Evolutionary conservation across 2,113 vertebrate species (phyloP), one percentile per base, ranked within the genome.

Genomic region (Callorhinus ursinus): DNA sequence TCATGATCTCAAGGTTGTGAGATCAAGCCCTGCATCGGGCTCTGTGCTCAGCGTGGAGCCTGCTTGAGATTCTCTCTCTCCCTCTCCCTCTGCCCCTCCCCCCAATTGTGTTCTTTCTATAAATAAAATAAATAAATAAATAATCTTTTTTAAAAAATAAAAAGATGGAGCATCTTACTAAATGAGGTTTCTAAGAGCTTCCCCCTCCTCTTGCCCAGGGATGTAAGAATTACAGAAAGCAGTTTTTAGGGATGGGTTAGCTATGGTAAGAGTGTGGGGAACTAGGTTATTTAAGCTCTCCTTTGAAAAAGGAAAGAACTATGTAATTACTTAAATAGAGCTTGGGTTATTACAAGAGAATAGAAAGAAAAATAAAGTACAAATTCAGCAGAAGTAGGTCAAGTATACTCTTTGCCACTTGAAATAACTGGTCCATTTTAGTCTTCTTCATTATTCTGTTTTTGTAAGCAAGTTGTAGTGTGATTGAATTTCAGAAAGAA

Each of bases 341-440:
- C 28, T 59, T 57, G 5, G 31, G 13, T 65, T 91, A 36, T 49
- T 80, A 72, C 19, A 28, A 72, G 31, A 31, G 36, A 88, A 11
- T 46, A 85, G 33, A 82, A 87, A 77, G 31, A 88, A 91, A 39
- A 77, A 39, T 46, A 49, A 93, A 53, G 1, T 71, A 77, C 13
- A 92, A 84, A 95, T 57, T 72, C 22, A 92, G 63, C 51, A 74
- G 86, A 96, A 84, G 61, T 71, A 57, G 63, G 71, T 80, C 55
- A 93, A 81, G 6, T 84, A 81, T 88, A 79, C 21, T 15, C 57
- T 94, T 69, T 82, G 16, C 85, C 14, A 74, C 36, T 69, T 72
- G 24, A 91, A 91, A 88, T 76, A 93, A 83, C 77, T 39, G n/a
- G 33, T 69, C 49, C 18, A 26, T 77, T 28, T 87, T 72, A 21